These are phyloP conservation scores for Orthosia cruda DNA, from an alignment of 2,888 invertebrate species.

Conservation along the genomic window DNA sequence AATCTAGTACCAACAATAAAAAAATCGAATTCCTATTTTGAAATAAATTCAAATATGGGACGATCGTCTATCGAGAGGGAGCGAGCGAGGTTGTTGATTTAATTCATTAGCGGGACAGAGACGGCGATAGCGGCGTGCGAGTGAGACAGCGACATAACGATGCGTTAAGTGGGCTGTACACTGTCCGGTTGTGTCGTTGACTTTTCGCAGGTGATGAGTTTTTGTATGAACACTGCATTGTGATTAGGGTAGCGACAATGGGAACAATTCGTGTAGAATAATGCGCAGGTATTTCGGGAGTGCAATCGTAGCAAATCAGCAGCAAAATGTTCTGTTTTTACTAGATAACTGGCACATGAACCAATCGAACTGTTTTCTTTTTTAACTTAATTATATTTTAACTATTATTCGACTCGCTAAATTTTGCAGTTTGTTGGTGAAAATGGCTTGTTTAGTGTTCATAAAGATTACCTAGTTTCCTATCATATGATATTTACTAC, in stretches of 20 bases:
- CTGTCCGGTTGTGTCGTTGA: constrained; percentile 32
- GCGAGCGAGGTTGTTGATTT: constrained; percentile 91
- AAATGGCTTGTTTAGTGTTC: too few relatives aligned
- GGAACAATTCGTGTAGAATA: not conserved
- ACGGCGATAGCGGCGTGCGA: constrained; percentile 77
- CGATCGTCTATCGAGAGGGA: constrained; percentile 86
- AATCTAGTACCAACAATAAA: constrained; percentile 39
- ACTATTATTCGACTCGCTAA: too few relatives aligned
- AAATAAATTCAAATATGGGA: constrained; percentile 87
- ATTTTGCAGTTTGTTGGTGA: too few relatives aligned
- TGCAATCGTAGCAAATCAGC: too few relatives aligned
- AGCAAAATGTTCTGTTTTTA: too few relatives aligned
- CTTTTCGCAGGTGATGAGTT: constrained; percentile 13
- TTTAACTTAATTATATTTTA: too few relatives aligned
- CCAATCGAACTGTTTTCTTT: not conserved
- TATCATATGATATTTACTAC: too few relatives aligned
- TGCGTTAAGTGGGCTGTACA: constrained; percentile 57
- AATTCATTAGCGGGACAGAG: constrained; percentile 90
- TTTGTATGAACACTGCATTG: not conserved
- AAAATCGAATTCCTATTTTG: constrained; percentile 84
- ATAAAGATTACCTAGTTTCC: too few relatives aligned
- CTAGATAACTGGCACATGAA: too few relatives aligned
- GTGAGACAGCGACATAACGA: constrained; percentile 64
- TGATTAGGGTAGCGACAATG: not conserved
- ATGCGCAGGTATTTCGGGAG: too few relatives aligned